These are phyloP conservation scores for Achlya flavicornis DNA, from an alignment of 2,888 invertebrate species.

Conservation along the genomic window DNA sequence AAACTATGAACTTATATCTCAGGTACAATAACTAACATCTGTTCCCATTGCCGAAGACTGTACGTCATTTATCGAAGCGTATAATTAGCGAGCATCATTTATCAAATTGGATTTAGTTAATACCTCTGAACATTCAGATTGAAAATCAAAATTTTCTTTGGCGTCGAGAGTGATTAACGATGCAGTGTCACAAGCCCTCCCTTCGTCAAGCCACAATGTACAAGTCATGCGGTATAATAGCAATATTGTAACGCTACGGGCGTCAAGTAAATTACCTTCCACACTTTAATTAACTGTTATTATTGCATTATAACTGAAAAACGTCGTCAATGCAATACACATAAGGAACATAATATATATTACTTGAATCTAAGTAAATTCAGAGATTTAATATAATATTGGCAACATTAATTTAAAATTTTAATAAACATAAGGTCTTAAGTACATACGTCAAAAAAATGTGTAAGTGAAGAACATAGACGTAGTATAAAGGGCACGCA, in stretches of 20 bases:
- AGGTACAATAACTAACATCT: slow-evolving; percentile 39
- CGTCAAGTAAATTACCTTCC: slow-evolving; percentile 74
- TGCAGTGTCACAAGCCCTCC: slow-evolving; percentile 69
- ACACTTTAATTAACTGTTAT: slow-evolving; percentile 67
- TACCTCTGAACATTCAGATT: slow-evolving; percentile 68
- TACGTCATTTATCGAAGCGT: slow-evolving; percentile 42
- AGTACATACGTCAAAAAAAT: not conserved
- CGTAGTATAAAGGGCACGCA: slow-evolving; percentile 52
- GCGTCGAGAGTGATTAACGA: slow-evolving; percentile 77
- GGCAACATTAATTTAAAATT: too few relatives aligned
- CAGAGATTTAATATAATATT: too few relatives aligned
- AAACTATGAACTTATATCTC: slow-evolving; percentile 54
- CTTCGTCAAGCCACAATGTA: slow-evolving; percentile 68
- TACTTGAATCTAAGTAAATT: too few relatives aligned
- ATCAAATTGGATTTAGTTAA: slow-evolving; percentile 71
- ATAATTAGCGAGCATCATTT: slow-evolving; percentile 70
- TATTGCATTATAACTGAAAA: slow-evolving; percentile 36
- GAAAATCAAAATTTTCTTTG: slow-evolving; percentile 79
- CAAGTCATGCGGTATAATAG: slow-evolving; percentile 79
- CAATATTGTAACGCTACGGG: slow-evolving; percentile 69
- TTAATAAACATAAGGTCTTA: too few relatives aligned
- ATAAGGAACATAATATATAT: slow-evolving; percentile 15
- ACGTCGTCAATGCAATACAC: slow-evolving; percentile 27
- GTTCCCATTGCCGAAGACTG: slow-evolving; percentile 38
- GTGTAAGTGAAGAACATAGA: slow-evolving; percentile 15